Conservation (phyloP, 2,888 invertebrate genomes). For the Eucera pruinosa region DNA sequence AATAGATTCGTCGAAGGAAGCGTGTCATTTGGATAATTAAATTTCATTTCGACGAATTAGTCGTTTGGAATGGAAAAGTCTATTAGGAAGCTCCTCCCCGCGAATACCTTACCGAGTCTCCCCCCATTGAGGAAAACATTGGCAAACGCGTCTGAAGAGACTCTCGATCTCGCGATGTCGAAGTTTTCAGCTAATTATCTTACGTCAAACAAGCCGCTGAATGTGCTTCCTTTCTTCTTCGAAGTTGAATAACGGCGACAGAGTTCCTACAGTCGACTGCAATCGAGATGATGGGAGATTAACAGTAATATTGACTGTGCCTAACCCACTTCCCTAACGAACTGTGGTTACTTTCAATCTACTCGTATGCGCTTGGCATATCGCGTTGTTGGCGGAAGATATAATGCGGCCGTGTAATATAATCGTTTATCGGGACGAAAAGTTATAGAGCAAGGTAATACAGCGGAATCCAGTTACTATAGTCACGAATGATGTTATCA, state of each 20-base stretch:
- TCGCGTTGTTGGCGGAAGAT: not conserved
- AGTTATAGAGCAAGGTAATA: too few relatives aligned
- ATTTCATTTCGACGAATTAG: slow-evolving; percentile 39
- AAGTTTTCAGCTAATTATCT: slow-evolving; percentile 51
- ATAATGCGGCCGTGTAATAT: too few relatives aligned
- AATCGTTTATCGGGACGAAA: too few relatives aligned
- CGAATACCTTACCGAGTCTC: too few relatives aligned
- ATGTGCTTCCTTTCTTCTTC: slow-evolving; percentile 5
- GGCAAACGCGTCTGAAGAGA: slow-evolving; percentile 22
- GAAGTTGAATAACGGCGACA: not conserved
- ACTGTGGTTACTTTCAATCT: slow-evolving; percentile 10
- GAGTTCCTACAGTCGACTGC: slow-evolving; percentile 6
- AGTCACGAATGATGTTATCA: too few relatives aligned
- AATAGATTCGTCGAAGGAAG: not conserved
- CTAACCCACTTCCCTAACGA: not conserved
- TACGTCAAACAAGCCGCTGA: slow-evolving; percentile 29
- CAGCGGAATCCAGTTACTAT: too few relatives aligned
- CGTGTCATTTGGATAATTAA: slow-evolving; percentile 50
- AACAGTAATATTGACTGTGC: slow-evolving; percentile 46
- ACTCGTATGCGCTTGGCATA: not conserved
- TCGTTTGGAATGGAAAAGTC: slow-evolving; percentile 5
- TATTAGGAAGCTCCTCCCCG: not conserved
- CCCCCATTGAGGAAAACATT: not conserved
- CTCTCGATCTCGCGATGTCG: slow-evolving; percentile 26
- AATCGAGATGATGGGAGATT: slow-evolving; percentile 20